Percentiles rank a stretch among this genome's conserved stretches.
These are phyloP conservation scores for Opisthocomus hoazin DNA, from an alignment of 2,113 vertebrate genomes.

Conservation along the genomic window DNA sequence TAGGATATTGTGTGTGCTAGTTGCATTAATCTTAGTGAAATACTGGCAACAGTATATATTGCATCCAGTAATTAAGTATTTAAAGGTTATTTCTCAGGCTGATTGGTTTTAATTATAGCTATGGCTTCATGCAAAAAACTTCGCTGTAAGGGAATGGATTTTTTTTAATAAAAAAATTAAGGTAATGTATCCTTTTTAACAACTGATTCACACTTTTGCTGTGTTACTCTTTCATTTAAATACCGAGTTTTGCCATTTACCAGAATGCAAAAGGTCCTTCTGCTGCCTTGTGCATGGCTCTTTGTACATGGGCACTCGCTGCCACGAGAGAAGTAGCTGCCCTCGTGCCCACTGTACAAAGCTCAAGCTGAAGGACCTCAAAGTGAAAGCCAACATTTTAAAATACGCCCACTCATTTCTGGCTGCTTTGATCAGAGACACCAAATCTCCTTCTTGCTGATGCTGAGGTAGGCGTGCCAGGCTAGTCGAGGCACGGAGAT, in stretches of 20 bases:
- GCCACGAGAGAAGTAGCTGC: neutral
- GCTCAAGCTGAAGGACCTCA: neutral
- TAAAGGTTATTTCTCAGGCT: neutral
- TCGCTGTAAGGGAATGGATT: neutral
- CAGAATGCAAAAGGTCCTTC: neutral
- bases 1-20: neutral
- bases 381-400: neutral
- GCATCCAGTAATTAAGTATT: neutral
- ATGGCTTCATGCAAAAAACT: neutral
- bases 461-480: neutral
- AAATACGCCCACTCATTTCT: neutral
- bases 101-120: neutral
- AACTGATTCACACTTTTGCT: neutral
- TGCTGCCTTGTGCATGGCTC: neutral
- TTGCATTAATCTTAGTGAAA: neutral
- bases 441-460: neutral
- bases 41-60: neutral
- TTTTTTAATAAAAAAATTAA: neutral
- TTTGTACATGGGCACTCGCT: neutral
- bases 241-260: neutral
- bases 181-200: neutral
- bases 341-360: neutral
- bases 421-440: neutral
- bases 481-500: accelerated
- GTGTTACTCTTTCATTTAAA: neutral